Base-by-base conservation (phyloP, 2,113 vertebrate species). In the Alouatta palliata region DNA sequence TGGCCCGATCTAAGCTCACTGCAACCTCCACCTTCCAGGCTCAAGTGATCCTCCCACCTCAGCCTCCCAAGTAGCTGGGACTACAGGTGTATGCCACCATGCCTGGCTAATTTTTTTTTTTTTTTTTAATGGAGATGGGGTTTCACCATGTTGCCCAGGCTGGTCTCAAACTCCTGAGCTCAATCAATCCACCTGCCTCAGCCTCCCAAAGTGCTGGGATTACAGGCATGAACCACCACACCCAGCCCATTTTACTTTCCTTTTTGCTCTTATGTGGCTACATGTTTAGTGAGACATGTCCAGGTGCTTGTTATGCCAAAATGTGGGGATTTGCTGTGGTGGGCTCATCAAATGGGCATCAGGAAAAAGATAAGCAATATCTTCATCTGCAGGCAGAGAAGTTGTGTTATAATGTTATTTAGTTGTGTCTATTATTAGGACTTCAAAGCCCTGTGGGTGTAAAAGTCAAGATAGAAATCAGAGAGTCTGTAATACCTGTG, bases 381-480 rank as follows among this genome's bases (percentile, higher is more conserved):
- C 12, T 91, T 75, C 81, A 81, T 5, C 23, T 87, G 20, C 17
- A 76, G 43, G 35, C 19, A 88, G 58, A 84, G 32, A 37, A 85
- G 58, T 13, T 86, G 27, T 16, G 10, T 40, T 25, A 37, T 93
- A 45, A 37, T 89, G 11, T 35, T 61, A 21, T 92, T 66, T 87
- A 73, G 12, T 54, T 64, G 40, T 75, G 30, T 85, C 40, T 95
- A 7, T 49, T 88, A 70, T 10, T 25, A 93, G 49, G 10, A 77
- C 20, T 77, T 75, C 52, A 92, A 86, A 84, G 21, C 84, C 30
- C n/a, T 40, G 11, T 45, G 90, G 66, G 4, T 12, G 61, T 89
- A 13, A 94, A 95, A 85, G 56, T 96, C 54, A 92, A 92, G 40
- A 61, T 43, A 84, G 66, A 96, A 56, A 88, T 21, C 25, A 94